Base-by-base conservation (phyloP, 2,888 invertebrate genomes). In the Xanthostigma xanthostigma region DNA sequence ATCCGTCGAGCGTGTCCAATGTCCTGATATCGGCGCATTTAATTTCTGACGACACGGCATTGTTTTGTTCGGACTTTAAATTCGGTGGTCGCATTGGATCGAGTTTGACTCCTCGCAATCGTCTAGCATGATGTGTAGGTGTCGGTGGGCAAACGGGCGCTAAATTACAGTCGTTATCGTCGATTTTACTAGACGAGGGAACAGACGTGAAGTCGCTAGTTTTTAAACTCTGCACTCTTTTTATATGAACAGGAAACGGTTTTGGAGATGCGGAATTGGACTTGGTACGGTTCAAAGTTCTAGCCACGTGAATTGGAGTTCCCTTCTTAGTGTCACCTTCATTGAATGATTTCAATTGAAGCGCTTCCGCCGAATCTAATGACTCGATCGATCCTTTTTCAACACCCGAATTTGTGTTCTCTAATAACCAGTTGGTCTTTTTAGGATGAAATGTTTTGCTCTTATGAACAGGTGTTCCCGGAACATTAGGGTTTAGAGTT, bases 111-210 rank as follows among this genome's bases (percentile, higher is more conserved):
- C 76, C 77, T 52, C 79, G 71, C 8, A 79, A 73, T 43, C 81
- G 75, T 40, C 84, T 72, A 1, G 87, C 84, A 60, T 87, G 88
- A 64, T 90, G 90, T 0, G 89, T 90, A 0, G 90, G 90, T 0
- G 90, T 90, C 1, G 90, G 90, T 3, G 89, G 89, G 60, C 89
- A 89, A 53, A 87, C 79, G 1, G 82, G 75, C 40, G 70, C 67
- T 1, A 74, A 70, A 44, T 57, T 62, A 40, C 61, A 63, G 4
- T 61, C 63, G 45, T 50, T 42, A 42, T 44, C 1, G 39, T 40
- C 34, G 42, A 46, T 3, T 14, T 46, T 27, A 27, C 27, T 27
- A 6, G 27, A 27, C 27, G 27, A 27, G 5, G 27, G 27, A 27
- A 27, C 27, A 1, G 27, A 6, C 6, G 27, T 27, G 6, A 27